Percentiles rank a stretch among this genome's conserved stretches.
phyloP scores from a whole-genome alignment of 2,888 invertebrate genomes.

The Drosophila kuntzei region DNA sequence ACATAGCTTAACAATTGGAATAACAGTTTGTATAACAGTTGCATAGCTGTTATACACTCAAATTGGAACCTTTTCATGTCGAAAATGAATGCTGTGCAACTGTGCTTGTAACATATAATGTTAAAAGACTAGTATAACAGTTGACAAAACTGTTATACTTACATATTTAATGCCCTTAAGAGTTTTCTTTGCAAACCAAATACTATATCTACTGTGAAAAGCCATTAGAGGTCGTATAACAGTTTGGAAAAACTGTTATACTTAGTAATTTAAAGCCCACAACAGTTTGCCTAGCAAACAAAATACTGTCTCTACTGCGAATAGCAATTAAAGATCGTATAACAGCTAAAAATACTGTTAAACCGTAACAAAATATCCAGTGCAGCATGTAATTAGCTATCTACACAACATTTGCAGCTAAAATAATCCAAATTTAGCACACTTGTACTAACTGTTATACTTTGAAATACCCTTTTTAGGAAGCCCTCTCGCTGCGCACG shows the following conservation, averaged over 20 bases:
- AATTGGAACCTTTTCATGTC: neutral
- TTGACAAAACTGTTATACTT: conserved; percentile 14
- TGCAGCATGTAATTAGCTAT: conserved; percentile 21
- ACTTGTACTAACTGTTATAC: conserved; percentile 23
- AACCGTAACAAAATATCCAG: neutral
- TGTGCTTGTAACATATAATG: neutral
- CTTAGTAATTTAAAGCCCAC: neutral
- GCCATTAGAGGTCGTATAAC: neutral
- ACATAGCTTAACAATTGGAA: conserved; percentile 5
- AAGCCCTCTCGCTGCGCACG: conserved; percentile 92
- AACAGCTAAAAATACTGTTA: conserved; percentile 21
- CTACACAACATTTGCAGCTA: neutral
- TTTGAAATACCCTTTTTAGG: conserved; percentile 87
- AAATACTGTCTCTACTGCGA: neutral
- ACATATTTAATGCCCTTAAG: no score
- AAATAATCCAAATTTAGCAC: neutral
- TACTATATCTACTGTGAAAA: neutral
- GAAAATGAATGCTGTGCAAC: neutral
- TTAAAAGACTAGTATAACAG: conserved; percentile 2
- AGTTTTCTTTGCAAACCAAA: neutral
- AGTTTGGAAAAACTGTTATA: conserved; percentile 13
- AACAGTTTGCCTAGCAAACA: neutral
- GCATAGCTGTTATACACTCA: neutral
- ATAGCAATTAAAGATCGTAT: neutral
- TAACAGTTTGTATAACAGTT: conserved; percentile 10